Percentiles rank a stretch among this genome's conserved stretches.
Conservation (phyloP, 2,888 invertebrate species). For the Pristionchus arcanus region DNA sequence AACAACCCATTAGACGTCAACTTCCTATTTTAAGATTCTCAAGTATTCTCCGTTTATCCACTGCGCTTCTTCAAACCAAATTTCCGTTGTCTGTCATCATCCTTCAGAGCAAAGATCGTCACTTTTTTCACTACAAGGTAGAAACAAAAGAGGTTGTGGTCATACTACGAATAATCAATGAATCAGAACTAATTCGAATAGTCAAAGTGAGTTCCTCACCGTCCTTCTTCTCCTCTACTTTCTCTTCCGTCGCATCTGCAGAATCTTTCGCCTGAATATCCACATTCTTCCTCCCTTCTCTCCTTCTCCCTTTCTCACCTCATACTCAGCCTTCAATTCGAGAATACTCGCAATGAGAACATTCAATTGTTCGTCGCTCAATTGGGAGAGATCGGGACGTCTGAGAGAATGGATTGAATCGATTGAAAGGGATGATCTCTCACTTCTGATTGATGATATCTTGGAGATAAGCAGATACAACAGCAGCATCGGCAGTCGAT, state of each 20-base stretch:
- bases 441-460: slow-evolving; percentile 52
- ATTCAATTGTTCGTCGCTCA: slow-evolving; percentile 58
- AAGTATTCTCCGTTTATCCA: not conserved
- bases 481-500: slow-evolving; percentile 39
- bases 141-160: not conserved
- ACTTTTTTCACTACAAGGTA: not conserved
- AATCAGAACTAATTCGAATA: not conserved
- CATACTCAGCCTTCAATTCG: slow-evolving; percentile 52
- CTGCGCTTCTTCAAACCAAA: not conserved
- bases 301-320: not conserved
- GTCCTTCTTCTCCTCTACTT: slow-evolving; percentile 39
- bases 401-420: not conserved
- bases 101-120: not conserved
- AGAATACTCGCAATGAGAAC: slow-evolving; percentile 57
- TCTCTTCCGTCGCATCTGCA: not conserved
- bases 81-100: not conserved
- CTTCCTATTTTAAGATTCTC: not conserved
- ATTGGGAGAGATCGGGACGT: slow-evolving; percentile 53
- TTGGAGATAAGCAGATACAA: slow-evolving; percentile 37
- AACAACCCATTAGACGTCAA: slow-evolving; percentile 37
- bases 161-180: not conserved
- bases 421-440: not conserved
- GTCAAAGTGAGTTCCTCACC: not conserved
- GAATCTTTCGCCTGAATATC: slow-evolving; percentile 38
- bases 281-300: not conserved